Evolutionary conservation across 30 jellyfish, hydroid and myxozoan genomes (phyloP), one percentile per base, ranked within the genome.

Genomic region (Chironex yamaguchii): DNA sequence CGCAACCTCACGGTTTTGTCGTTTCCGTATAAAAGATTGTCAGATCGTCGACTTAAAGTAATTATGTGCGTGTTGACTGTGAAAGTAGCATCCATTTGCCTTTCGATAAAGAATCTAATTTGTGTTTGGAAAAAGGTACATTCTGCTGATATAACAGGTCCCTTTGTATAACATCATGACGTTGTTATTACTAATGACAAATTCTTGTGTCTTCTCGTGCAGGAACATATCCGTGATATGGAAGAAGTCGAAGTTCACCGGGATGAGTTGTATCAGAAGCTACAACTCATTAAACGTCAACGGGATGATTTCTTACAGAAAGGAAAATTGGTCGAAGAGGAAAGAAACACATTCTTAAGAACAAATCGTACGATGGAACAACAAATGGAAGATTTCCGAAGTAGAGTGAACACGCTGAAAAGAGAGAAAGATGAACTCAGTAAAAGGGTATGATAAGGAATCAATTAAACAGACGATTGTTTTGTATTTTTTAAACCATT

Each of bases 191-290:
- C n/a, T n/a, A n/a, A n/a, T n/a, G n/a, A n/a, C n/a, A n/a, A n/a
- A n/a, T n/a, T n/a, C n/a, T n/a, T n/a, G n/a, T n/a, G n/a, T n/a
- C n/a, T n/a, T n/a, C n/a, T n/a, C n/a, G n/a, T 70, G 31, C 96
- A 92, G 92, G 91, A 71, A 62, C 98, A 92, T 79, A 69, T 92
- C 1, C 98, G 95, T n/a, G 98, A 82, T 66, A 81, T 92, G 95
- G 98, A 87, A 82, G 86, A 76, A 73, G 92, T 92, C 23, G 98
- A 92, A 64, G 96, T 86, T n/a, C 97, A 92, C 53, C 91, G 98
- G 3, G 98, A 92, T 63, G 98, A 92, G 31, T 93, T 92, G 17
- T 83, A 34, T 33, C 94, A 79, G 14, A 92, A 92, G 68, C 51
- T 92, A 73, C 92, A 82, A 34, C 35, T 53, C 85, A 34, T 92